Evolutionary conservation across 2,888 invertebrate genomes (phyloP), one percentile per base, ranked within the genome.

Genomic region (Apotomis capreana): DNA sequence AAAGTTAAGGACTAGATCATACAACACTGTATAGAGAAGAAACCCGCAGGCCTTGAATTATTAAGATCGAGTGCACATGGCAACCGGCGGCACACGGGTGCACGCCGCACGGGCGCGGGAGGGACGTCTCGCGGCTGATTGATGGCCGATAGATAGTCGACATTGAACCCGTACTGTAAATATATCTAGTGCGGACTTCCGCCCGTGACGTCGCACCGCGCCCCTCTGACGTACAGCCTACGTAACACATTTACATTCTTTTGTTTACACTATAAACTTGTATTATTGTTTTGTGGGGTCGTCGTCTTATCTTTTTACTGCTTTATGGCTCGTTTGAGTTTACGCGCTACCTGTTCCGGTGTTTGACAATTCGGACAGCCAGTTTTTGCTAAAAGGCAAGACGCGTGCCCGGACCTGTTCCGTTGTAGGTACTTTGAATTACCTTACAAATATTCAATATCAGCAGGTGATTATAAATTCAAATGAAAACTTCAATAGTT

Each of bases 71-170:
- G 68, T 72, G 72, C 72, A 72, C 71, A 72, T 68, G 63, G 68
- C 58, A 68, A 60, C 68, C 68, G 40, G 62, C 62, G 58, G 36
- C 65, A 63, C 26, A 68, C 36, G 63, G 52, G 54, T 51, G 37
- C 73, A 15, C 15, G 52, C 40, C 62, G 37, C 73, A 15, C 15
- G 64, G 71, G 63, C 62, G 70, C 72, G 54, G 70, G 63, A 71
- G 74, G 75, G 75, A 44, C 76, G 75, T 74, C 74, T 70, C 75
- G 78, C 68, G 78, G 83, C 80, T 92, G 92, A 92, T 93, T 92
- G 92, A 93, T 92, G 91, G 88, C 78, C 92, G 87, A 92, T 92
- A 91, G 92, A 91, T 90, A 86, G 85, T 72, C 90, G 92, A 92
- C 92, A 93, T 92, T 92, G 92, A 92, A 92, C 92, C 88, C 92